These are phyloP conservation scores for Platycheirus rosarum DNA, from an alignment of 2,888 invertebrate species.

Conservation along the genomic window DNA sequence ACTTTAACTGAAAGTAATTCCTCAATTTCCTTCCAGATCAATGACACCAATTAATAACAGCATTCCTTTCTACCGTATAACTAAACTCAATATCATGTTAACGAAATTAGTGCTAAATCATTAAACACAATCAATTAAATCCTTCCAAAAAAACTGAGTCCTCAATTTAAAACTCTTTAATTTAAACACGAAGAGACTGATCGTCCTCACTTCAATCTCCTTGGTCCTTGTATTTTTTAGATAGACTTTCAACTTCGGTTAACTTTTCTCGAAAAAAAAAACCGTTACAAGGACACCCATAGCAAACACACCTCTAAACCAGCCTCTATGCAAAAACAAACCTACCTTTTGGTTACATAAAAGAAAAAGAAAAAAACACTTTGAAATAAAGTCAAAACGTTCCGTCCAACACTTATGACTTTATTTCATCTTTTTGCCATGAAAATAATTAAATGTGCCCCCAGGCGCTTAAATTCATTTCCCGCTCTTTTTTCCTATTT, in stretches of 20 bases:
- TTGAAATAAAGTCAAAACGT: slow-evolving; percentile 26
- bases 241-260: slow-evolving; percentile 25
- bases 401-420: slow-evolving; percentile 49
- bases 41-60: neutral
- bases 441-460: slow-evolving; percentile 64
- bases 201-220: slow-evolving; percentile 9
- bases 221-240: neutral
- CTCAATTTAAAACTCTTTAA: slow-evolving; percentile 12
- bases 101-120: neutral
- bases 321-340: slow-evolving; percentile 19
- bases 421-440: slow-evolving; percentile 35
- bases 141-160: neutral
- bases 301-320: slow-evolving; percentile 16
- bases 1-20: too few relatives aligned
- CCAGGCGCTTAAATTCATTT: slow-evolving; percentile 65
- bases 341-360: slow-evolving; percentile 15
- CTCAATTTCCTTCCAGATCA: neutral
- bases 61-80: neutral
- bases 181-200: neutral
- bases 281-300: slow-evolving; percentile 43
- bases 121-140: neutral
- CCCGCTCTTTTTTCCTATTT: slow-evolving; percentile 27
- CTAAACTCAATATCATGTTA: neutral
- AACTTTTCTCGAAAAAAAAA: slow-evolving; percentile 1
- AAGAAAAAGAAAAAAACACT: neutral